Base-by-base conservation (phyloP, 2,888 invertebrate species). In the Latrodectus hesperus region DNA sequence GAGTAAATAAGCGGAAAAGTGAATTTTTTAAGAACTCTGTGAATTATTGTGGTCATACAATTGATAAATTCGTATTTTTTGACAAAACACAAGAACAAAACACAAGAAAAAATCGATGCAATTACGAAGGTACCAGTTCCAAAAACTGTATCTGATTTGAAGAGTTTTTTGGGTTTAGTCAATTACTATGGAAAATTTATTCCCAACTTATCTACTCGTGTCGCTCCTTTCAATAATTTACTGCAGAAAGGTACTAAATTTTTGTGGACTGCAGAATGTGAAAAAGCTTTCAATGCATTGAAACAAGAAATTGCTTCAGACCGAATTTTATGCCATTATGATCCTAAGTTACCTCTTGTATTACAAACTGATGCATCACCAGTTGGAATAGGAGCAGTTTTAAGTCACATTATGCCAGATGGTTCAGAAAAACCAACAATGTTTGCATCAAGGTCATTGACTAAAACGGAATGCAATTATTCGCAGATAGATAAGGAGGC, bases 401-500 rank as follows among this genome's bases (percentile, higher is more conserved):
- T 92, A n/a, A 91, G 90, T 5, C 92, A 92, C 83, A 88, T 89
- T 26, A 91, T 89, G 72, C 84, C 87, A 38, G 91, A 92, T 89
- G 91, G 91, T 17, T 85, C 89, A n/a, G 92, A 92, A 85, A 87
- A 91, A 88, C 92, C 93, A 5, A 92, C 93, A 52, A 90, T 91
- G 2, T 93, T 92, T 89, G 92, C 92, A 0, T 92, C 92, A 73
- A 90, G 91, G 78, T 89, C 91, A 6, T 85, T 92, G 22, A 91
- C 90, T 16, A 65, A 38, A 67, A 87, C 91, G 9, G 91, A 92
- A 85, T 86, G 90, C 60, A 90, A 91, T 22, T 92, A 92, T 89
- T 91, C 91, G 17, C 91, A 92, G 88, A 89, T 92, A 11, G 92
- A 92, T 74, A 91, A 91, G 89, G 92, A 92, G 90, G 92, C 92